phyloP scores from a whole-genome alignment of 2,113 vertebrate genomes.

The Equus quagga region DNA sequence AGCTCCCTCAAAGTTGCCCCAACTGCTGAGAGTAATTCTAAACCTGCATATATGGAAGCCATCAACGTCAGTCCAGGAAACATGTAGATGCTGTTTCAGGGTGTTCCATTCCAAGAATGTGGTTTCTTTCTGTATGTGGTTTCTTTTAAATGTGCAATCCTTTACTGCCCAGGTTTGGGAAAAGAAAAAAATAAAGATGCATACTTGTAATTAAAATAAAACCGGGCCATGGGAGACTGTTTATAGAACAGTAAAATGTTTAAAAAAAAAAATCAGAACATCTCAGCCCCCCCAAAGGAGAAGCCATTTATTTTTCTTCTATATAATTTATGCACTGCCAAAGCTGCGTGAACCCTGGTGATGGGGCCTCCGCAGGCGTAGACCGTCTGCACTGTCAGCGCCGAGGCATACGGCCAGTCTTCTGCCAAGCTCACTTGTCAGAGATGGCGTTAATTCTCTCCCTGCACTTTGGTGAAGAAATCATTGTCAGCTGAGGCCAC shows the following conservation, averaged over 20 bases:
- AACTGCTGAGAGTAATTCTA: background rate
- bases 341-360: background rate
- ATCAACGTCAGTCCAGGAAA: constrained; percentile 23
- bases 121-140: constrained; percentile 75
- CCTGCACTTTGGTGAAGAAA: background rate
- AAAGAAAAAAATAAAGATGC: constrained; percentile 77
- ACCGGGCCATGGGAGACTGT: constrained; percentile 72
- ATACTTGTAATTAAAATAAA: constrained; percentile 83
- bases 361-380: background rate
- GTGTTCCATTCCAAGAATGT: constrained; percentile 64
- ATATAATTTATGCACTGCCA: background rate
- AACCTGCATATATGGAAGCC: constrained; percentile 5
- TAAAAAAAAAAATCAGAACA: constrained; percentile 38
- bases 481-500: background rate
- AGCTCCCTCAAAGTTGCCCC: background rate
- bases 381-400: background rate
- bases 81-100: constrained; percentile 43
- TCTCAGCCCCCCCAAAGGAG: constrained; percentile 3
- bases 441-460: background rate
- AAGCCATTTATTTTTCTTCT: constrained; percentile 30
- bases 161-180: constrained; percentile 68
- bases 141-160: constrained; percentile 74
- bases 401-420: background rate
- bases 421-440: background rate
- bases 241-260: constrained; percentile 75